Evolutionary conservation across 2,797 vertebrate species (phyloP).

Genomic region (Karalla daura): DNA sequence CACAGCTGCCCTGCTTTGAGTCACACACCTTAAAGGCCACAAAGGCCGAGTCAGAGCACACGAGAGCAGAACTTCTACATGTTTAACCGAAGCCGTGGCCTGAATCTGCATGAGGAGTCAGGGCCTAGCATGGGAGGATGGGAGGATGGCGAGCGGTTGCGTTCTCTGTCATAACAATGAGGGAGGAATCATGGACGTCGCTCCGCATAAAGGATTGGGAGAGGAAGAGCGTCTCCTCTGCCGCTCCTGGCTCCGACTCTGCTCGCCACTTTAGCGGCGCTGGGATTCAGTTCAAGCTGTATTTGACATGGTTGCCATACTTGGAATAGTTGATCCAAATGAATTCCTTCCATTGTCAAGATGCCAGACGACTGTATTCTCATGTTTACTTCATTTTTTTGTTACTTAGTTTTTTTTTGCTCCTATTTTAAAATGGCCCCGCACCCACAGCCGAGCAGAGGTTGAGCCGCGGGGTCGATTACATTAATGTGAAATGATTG

Average conservation of each 20-base stretch:
- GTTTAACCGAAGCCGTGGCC: too few species aligned
- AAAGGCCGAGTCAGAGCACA: too few species aligned
- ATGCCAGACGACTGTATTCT: slow-evolving; percentile 37
- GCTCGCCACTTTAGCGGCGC: slow-evolving; percentile 10
- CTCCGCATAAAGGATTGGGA: background rate
- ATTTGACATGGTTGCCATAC: slow-evolving; percentile 34
- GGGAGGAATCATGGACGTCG: background rate
- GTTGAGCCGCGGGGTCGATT: slow-evolving; percentile 24
- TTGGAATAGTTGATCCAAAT: slow-evolving; percentile 43
- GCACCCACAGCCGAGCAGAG: slow-evolving; percentile 20
- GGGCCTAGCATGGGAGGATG: too few species aligned
- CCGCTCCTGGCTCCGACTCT: slow-evolving; percentile 22
- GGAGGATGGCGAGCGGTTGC: too few species aligned
- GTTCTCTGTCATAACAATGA: background rate
- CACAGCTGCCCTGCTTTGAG: too few species aligned
- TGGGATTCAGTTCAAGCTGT: slow-evolving; percentile 44
- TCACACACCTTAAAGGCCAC: too few species aligned
- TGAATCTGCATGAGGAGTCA: background rate
- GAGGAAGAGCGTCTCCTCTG: slow-evolving; percentile 7
- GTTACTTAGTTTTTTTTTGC: too few species aligned
- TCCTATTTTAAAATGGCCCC: slow-evolving; percentile 10
- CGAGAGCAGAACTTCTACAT: too few species aligned
- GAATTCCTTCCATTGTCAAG: slow-evolving; percentile 15
- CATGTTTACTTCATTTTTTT: slow-evolving; percentile 49
- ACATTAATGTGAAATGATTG: slow-evolving; percentile 37